phyloP scores from a whole-genome alignment of 2,797 vertebrate genomes.

The Catharus ustulatus region DNA sequence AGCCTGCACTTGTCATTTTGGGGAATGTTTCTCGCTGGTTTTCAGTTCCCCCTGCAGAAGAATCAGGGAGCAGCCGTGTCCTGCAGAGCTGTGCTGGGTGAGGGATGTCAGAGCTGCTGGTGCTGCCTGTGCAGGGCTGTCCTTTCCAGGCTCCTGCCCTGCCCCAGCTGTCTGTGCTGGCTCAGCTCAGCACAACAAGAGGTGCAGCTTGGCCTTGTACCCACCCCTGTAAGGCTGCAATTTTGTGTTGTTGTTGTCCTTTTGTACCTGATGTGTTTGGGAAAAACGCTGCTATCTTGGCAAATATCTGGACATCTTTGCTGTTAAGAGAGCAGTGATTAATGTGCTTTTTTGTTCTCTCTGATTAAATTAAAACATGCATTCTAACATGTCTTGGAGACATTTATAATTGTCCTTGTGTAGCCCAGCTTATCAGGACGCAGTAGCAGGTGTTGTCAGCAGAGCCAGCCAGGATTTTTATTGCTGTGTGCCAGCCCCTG shows the following conservation, averaged over 20 bases:
- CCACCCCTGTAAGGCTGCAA: slow-evolving; percentile 19
- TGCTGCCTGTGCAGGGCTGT: background rate
- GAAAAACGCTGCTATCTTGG: slow-evolving; percentile 49
- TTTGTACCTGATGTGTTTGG: slow-evolving; percentile 29
- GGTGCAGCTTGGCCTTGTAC: slow-evolving; percentile 45
- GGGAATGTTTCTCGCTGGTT: background rate
- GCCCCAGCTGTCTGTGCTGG: slow-evolving; percentile 26
- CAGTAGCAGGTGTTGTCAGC: slow-evolving; percentile 57
- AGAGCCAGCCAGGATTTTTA: slow-evolving; percentile 43
- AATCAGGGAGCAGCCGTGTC: background rate
- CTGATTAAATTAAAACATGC: slow-evolving; percentile 66
- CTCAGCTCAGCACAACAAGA: background rate
- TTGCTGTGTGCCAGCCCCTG: slow-evolving; percentile 19
- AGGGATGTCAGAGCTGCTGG: background rate
- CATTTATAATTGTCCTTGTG: slow-evolving; percentile 65
- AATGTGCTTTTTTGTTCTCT: slow-evolving; percentile 65
- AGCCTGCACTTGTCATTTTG: background rate
- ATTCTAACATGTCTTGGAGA: slow-evolving; percentile 60
- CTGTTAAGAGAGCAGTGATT: slow-evolving; percentile 62
- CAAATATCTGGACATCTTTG: slow-evolving; percentile 57
- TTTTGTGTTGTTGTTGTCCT: slow-evolving; percentile 48
- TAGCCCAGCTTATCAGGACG: slow-evolving; percentile 50
- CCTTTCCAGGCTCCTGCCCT: background rate
- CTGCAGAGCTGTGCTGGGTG: background rate
- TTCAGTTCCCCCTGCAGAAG: background rate